These are phyloP conservation scores for Scleropages formosus DNA, from an alignment of 2,797 vertebrate species.

Conservation along the genomic window DNA sequence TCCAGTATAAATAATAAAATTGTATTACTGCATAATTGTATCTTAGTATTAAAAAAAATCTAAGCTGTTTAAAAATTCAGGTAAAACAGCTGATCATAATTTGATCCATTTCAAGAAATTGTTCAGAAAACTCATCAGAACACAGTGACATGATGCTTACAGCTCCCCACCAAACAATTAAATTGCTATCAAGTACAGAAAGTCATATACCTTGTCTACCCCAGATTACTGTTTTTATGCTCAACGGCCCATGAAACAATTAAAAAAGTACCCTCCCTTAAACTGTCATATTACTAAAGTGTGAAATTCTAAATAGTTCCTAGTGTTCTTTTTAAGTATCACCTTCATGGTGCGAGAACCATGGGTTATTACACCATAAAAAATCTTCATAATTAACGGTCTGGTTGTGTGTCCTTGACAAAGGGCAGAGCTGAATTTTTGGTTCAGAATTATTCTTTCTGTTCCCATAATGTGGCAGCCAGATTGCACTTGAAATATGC, in stretches of 20 bases:
- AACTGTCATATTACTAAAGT: background rate
- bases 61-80: too few species aligned
- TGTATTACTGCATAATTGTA: too few species aligned
- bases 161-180: too few species aligned
- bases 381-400: conserved; percentile 35
- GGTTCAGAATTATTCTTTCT: conserved; percentile 11
- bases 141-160: too few species aligned
- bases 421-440: conserved; percentile 1
- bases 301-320: background rate
- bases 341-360: conserved; percentile 44
- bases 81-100: too few species aligned
- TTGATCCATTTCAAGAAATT: too few species aligned
- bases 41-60: too few species aligned
- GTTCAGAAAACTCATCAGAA: too few species aligned
- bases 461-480: conserved; percentile 22
- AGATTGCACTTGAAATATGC: conserved; percentile 16
- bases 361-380: conserved; percentile 40
- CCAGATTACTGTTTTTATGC: background rate
- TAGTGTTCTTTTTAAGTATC: conserved; percentile 30
- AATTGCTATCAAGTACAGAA: background rate
- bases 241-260: conserved; percentile 31
- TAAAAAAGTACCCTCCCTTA: conserved; percentile 22
- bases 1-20: too few species aligned
- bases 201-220: conserved; percentile 11
- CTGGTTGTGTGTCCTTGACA: conserved; percentile 30